Evolutionary conservation across 2,888 invertebrate genomes (phyloP), one percentile per base, ranked within the genome.

Genomic region (Clistopyga incitator): DNA sequence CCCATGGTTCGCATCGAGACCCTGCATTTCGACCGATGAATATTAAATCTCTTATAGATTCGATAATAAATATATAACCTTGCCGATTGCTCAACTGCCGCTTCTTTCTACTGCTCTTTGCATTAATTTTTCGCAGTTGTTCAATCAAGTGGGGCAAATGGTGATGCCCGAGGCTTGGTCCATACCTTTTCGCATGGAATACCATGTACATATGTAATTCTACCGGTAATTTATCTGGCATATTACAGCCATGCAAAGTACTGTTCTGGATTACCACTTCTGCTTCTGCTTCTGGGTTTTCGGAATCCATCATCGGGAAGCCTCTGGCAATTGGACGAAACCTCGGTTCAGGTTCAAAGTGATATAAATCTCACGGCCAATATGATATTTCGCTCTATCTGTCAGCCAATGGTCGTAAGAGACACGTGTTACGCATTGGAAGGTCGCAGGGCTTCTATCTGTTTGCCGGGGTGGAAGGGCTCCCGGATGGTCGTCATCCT

Each of bases 361-460:
- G 88, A 87, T 89, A 92, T 92, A 92, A 92, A 92, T 91, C 90
- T 90, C 87, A 82, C 81, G 84, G 86, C 87, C 88, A 87, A 85
- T 71, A 88, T 89, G 86, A 89, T 88, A 78, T 68, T 71, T 77
- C 85, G 87, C 86, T 85, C 88, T 89, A 90, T 90, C 91, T 89
- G 88, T 89, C 88, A 88, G 87, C 59, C 70, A 88, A 90, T 90
- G 88, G 90, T 89, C 90, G 91, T 91, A 91, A 92, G 88, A 90
- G 90, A 90, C 92, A 92, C 92, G 92, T 92, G 92, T 91, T 92
- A 90, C 90, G 88, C 64, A 68, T 47, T 34, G 38, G 38, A 38
- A 50, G 61, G 61, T 52, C 68, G 68, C 47, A 20, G 67, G 70
- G 77, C 47, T 34, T 67, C 45, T 52, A 56, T 50, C 52, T 65